Evolutionary conservation across 2,797 vertebrate genomes (phyloP), one percentile per base, ranked within the genome.

Genomic region (Labroides dimidiatus): DNA sequence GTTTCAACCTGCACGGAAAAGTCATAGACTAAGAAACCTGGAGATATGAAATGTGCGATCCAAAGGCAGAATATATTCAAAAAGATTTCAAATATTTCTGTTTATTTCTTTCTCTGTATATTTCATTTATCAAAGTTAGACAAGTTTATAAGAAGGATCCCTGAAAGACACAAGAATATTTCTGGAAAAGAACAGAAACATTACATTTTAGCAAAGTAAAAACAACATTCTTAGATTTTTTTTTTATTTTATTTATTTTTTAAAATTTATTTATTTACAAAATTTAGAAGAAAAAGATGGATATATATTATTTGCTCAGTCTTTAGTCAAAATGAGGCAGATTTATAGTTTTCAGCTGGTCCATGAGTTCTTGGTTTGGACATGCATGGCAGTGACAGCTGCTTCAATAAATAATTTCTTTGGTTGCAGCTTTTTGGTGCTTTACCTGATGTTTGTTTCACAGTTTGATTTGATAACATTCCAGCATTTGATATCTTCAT

Each of bases 311-410:
- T 37, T 30, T 63, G 24, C 33, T 21, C 21, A 4, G 1, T 45
- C 14, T 44, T 61, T n/a, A 27, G 3, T 6, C 43, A 61, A 24
- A 69, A n/a, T 21, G 0, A 61, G 56, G 63, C 12, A 55, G 0
- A 23, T 36, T 21, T 1, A n/a, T n/a, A 51, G 16, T 52, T 39
- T 15, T 15, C 8, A 58, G 19, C 14, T 42, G 11, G 36, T 60
- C 33, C 41, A 59, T 27, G 39, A 1, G 27, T 20, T 69, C 30
- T 45, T 44, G 6, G 14, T 12, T 30, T 67, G 37, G 30, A 12
- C 10, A 37, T 57, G 0, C 19, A 14, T n/a, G 67, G 75, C 71
- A 77, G 60, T 71, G 48, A 56, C 33, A 73, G 75, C 58, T 61
- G 19, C 41, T 42, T 54, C 7, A 45, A 17, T 5, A 27, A 16